These are phyloP conservation scores for Valencia hispanica DNA, from an alignment of 2,797 vertebrate genomes.

Conservation along the genomic window DNA sequence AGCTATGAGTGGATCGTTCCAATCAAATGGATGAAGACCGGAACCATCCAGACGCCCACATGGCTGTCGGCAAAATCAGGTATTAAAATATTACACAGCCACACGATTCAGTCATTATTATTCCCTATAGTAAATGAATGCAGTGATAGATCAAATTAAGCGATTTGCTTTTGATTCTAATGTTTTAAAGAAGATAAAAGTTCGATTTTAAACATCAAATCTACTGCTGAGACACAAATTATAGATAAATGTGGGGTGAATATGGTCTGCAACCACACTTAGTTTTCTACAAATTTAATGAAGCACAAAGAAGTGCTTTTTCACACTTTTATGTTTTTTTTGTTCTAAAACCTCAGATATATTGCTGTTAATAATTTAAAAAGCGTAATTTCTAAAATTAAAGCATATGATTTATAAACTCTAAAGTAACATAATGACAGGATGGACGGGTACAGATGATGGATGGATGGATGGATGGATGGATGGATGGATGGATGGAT, in stretches of 20 bases:
- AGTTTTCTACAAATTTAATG: background rate
- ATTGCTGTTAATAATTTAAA: background rate
- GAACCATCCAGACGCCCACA: accelerated
- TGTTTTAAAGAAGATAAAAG: background rate
- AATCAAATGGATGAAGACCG: constrained; percentile 75
- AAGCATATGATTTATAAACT: background rate
- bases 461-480: too few species aligned
- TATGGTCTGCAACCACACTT: background rate
- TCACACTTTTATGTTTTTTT: background rate
- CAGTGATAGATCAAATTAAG: background rate
- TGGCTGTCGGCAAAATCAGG: constrained; percentile 75
- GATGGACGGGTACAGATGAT: too few species aligned
- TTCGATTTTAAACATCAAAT: background rate
- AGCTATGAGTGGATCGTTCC: constrained; percentile 91
- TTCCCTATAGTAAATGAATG: background rate
- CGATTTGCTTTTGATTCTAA: background rate
- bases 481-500: too few species aligned
- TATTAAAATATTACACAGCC: background rate
- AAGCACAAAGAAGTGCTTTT: background rate
- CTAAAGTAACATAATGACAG: background rate
- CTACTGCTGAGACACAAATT: background rate
- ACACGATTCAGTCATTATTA: background rate
- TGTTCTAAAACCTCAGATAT: background rate
- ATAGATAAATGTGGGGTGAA: background rate
- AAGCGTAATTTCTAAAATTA: background rate